A percentile compares a stretch with the other conserved stretches of the same genome.
These are phyloP conservation scores for Adelognathus sp. DNA, from an alignment of 2,888 invertebrate genomes.

Conservation along the genomic window DNA sequence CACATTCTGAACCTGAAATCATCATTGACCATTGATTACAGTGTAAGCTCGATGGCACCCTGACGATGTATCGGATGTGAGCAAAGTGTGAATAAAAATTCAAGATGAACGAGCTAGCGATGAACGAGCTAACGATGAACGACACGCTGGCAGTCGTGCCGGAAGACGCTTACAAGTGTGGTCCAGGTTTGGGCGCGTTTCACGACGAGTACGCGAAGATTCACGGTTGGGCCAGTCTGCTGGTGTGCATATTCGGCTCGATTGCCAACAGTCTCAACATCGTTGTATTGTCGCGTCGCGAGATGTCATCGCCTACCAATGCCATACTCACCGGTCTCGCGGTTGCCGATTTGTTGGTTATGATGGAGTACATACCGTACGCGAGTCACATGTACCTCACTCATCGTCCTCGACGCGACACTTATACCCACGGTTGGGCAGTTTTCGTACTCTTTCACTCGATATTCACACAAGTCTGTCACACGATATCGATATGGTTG, in stretches of 20 bases:
- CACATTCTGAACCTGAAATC: no score
- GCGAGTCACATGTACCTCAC: constrained; percentile 91
- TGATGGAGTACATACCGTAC: constrained; percentile 96
- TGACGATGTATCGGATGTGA: no score
- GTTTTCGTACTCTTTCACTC: constrained; percentile 95
- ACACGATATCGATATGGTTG: constrained; percentile 96
- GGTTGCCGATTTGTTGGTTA: constrained; percentile 95
- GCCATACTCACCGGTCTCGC: constrained; percentile 95
- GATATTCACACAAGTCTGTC: constrained; percentile 93
- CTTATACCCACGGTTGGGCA: constrained; percentile 88
- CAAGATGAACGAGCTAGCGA: constrained; percentile 50
- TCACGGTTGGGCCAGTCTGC: constrained; percentile 93
- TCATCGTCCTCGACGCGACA: constrained; percentile 81
- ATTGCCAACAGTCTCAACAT: constrained; percentile 96
- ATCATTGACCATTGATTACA: no score
- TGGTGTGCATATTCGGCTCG: constrained; percentile 95
- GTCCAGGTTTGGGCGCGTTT: constrained; percentile 84
- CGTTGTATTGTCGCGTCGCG: constrained; percentile 92
- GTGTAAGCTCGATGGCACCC: no score
- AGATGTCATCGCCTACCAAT: constrained; percentile 96
- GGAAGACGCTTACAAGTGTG: constrained; percentile 81
- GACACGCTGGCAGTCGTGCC: constrained; percentile 27
- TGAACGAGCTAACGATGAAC: constrained; percentile 55
- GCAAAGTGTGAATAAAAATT: background rate
- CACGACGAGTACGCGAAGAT: constrained; percentile 86